Evolutionary conservation across 2,888 invertebrate genomes (phyloP).

Genomic region (Tetragnatha montana): DNA sequence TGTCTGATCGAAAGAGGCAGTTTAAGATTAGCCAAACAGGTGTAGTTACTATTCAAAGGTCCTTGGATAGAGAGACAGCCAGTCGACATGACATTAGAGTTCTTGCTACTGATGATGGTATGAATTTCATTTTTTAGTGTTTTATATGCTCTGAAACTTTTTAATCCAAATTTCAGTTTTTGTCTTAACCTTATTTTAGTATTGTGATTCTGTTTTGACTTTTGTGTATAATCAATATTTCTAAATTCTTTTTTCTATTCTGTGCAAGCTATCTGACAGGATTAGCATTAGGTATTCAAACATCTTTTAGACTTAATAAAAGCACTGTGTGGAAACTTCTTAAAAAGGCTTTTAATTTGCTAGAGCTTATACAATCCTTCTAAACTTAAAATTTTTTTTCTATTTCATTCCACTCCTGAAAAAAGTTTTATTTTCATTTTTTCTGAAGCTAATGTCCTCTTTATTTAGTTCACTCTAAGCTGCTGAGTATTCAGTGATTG

Average conservation of each 20-base stretch:
- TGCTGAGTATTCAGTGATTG: background rate
- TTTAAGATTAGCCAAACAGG: constrained; percentile 76
- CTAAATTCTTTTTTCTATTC: background rate
- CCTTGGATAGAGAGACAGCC: constrained; percentile 76
- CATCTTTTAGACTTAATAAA: no score
- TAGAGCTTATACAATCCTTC: no score
- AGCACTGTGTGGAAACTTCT: no score
- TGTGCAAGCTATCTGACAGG: no score
- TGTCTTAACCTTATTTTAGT: background rate
- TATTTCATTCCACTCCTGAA: no score
- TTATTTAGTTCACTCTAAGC: background rate
- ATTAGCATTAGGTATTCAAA: no score
- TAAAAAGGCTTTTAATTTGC: no score
- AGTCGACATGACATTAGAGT: constrained; percentile 75
- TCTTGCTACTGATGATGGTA: constrained; percentile 76
- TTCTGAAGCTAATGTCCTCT: background rate
- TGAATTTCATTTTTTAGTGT: constrained; percentile 16
- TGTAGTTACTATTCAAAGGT: constrained; percentile 75
- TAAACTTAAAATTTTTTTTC: no score
- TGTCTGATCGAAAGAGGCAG: constrained; percentile 76
- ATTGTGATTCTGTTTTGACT: background rate
- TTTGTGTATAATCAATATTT: background rate
- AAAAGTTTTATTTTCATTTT: background rate
- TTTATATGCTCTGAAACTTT: background rate
- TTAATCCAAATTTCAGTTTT: no score